Percentiles rank a stretch among this genome's conserved stretches.
Evolutionary conservation across 2,113 vertebrate genomes (phyloP).

Genomic region (Mirza zaza): DNA sequence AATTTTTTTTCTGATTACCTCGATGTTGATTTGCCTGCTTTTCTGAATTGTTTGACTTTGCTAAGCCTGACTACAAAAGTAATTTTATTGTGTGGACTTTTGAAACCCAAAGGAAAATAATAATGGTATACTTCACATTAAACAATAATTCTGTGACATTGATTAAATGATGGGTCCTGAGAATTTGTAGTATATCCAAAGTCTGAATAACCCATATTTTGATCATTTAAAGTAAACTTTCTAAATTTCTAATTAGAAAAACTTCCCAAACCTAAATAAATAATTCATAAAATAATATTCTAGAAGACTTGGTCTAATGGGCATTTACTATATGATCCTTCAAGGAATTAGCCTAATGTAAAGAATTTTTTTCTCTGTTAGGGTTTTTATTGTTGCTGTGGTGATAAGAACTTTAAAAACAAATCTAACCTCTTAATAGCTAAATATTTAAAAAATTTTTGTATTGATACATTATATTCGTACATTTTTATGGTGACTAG

Average conservation of each 20-base stretch:
- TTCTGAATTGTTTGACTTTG: slow-evolving; percentile 75
- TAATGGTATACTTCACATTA: not conserved
- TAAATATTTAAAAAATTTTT: too few species aligned
- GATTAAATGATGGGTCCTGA: not conserved
- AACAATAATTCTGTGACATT: not conserved
- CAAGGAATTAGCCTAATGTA: not conserved
- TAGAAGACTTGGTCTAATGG: not conserved
- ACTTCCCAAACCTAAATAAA: not conserved
- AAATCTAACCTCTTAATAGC: not conserved
- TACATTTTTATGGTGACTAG: too few species aligned
- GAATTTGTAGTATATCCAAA: not conserved
- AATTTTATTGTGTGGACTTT: not conserved
- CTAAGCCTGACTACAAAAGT: slow-evolving; percentile 49
- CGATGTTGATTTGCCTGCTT: slow-evolving; percentile 65
- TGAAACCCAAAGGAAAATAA: not conserved
- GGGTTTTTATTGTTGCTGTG: not conserved
- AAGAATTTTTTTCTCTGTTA: not conserved
- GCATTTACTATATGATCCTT: not conserved
- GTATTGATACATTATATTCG: too few species aligned
- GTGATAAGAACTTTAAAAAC: not conserved
- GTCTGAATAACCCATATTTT: not conserved
- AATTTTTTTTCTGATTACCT: slow-evolving; percentile 55
- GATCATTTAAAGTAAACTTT: not conserved
- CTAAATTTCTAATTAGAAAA: not conserved
- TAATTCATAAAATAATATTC: not conserved